Evolutionary conservation across 2,113 vertebrate genomes (phyloP).

Genomic region (Probosciger aterrimus): DNA sequence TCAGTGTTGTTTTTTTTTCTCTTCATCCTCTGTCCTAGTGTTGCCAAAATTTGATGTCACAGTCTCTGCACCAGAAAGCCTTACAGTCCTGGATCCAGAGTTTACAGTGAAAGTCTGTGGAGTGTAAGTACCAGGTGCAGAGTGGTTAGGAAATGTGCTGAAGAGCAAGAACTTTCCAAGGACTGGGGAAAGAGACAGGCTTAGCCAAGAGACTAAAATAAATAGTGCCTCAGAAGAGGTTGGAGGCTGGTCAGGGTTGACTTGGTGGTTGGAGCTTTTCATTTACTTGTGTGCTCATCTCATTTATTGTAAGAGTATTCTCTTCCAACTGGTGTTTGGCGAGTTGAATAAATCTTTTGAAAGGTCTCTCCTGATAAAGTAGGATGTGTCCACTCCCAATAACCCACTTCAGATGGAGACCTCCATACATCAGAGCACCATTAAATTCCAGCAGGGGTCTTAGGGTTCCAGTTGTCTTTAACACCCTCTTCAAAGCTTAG

Average conservation of each 20-base stretch:
- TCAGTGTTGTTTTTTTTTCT: accelerated
- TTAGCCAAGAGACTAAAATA: not conserved
- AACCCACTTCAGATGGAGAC: not conserved
- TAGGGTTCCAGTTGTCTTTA: not conserved
- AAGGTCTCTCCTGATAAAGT: not conserved
- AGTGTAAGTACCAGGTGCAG: conserved; percentile 41
- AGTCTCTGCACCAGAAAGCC: conserved; percentile 26
- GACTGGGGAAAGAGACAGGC: not conserved
- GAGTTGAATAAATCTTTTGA: not conserved
- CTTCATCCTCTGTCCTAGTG: conserved; percentile 24
- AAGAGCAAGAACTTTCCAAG: not conserved
- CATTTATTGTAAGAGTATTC: not conserved
- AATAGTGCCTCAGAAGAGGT: not conserved
- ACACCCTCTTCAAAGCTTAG: not conserved
- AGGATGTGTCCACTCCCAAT: not conserved
- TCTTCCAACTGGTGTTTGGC: not conserved
- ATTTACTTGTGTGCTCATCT: not conserved
- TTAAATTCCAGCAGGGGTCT: not conserved
- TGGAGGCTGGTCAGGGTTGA: not conserved
- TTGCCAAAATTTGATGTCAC: conserved; percentile 62
- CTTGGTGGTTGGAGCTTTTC: not conserved
- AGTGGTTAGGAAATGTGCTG: not conserved
- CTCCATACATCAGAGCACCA: not conserved
- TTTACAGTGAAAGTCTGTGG: conserved; percentile 48
- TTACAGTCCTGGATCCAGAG: conserved; percentile 53